Percentiles rank a stretch among this genome's conserved stretches.
phyloP scores from a whole-genome alignment of 2,113 vertebrate genomes.

The Sakesphorus luctuosus region DNA sequence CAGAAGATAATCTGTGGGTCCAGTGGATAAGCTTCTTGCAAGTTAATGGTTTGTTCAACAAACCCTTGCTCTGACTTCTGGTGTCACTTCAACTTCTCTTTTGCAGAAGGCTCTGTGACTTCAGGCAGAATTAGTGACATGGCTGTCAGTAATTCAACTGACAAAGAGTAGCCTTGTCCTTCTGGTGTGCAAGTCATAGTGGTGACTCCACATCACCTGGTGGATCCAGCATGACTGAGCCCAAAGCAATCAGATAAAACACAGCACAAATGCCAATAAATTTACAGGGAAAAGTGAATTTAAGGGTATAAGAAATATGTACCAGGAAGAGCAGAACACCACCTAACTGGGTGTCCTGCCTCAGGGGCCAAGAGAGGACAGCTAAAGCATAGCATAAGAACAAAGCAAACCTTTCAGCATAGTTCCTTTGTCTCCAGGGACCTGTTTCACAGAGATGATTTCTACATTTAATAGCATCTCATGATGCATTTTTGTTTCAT shows the following conservation, averaged over 20 bases:
- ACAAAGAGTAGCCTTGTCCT: background rate
- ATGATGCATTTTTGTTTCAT: background rate
- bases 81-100: background rate
- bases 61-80: background rate
- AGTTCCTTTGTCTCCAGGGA: background rate
- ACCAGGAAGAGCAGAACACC: background rate
- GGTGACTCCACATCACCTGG: background rate
- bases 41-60: background rate
- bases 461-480: background rate
- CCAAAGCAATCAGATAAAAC: background rate
- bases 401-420: background rate
- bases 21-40: background rate
- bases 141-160: background rate
- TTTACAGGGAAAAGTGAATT: background rate
- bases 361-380: background rate
- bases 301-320: background rate
- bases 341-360: background rate
- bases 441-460: background rate
- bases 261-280: background rate
- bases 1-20: background rate
- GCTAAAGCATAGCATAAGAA: background rate
- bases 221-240: background rate
- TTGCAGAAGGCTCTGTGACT: background rate
- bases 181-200: background rate
- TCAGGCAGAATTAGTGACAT: background rate